Conservation (phyloP, 2,113 vertebrate genomes). For the Heliornis fulica region DNA sequence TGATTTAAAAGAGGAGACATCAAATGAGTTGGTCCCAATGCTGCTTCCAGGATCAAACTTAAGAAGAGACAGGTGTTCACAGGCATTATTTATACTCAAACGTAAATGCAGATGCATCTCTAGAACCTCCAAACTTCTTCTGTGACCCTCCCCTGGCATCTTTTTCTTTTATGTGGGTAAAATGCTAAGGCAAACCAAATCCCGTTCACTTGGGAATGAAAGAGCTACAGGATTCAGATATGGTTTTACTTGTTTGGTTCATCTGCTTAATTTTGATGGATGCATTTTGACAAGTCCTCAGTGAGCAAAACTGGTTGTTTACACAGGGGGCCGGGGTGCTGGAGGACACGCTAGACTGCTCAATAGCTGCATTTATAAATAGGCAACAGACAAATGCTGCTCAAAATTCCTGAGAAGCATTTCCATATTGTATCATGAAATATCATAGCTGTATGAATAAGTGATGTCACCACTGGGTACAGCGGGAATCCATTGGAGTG, state of each 20-base stretch:
- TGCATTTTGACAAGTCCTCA: not conserved
- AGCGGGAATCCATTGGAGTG: not conserved
- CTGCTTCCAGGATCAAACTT: not conserved
- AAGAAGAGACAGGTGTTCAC: not conserved
- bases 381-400: not conserved
- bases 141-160: not conserved
- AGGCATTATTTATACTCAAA: conserved; percentile 5
- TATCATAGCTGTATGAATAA: not conserved
- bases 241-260: not conserved
- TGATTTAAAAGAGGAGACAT: not conserved
- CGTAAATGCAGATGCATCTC: not conserved
- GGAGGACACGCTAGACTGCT: not conserved
- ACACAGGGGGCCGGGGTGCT: not conserved
- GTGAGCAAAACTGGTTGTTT: not conserved
- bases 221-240: not conserved
- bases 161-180: not conserved
- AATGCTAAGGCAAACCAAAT: not conserved
- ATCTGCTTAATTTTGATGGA: not conserved
- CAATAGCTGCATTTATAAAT: not conserved
- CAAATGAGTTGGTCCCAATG: not conserved
- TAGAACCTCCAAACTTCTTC: not conserved
- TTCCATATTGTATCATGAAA: not conserved
- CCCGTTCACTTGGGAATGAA: not conserved
- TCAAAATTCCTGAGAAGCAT: not conserved
- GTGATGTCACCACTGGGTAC: not conserved